These are phyloP conservation scores for Lysiphlebus fabarum DNA, from an alignment of 1,140 invertebrate genomes.

Conservation along the genomic window DNA sequence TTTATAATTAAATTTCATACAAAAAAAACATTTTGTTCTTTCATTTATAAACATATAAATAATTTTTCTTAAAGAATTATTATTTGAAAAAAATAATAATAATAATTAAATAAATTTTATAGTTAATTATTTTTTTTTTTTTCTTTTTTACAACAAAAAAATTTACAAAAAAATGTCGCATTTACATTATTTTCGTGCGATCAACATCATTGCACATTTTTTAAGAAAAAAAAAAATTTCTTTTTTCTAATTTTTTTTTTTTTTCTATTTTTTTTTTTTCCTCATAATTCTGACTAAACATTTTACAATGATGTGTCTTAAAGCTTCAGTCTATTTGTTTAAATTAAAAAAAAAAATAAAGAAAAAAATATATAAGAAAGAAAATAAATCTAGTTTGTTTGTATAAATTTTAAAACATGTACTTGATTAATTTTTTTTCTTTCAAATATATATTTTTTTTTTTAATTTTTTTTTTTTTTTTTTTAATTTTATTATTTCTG, in stretches of 20 bases:
- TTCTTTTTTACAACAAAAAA: too few relatives aligned
- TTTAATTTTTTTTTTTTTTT: not conserved
- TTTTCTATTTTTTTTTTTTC: slow-evolving; percentile 12
- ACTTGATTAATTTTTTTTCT: too few relatives aligned
- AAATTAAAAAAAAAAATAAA: too few relatives aligned
- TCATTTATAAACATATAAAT: too few relatives aligned
- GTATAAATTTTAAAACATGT: not conserved
- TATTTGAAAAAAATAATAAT: too few relatives aligned
- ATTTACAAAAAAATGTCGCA: too few relatives aligned
- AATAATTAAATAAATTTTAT: too few relatives aligned
- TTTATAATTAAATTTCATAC: too few relatives aligned
- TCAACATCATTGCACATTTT: slow-evolving; percentile 35
- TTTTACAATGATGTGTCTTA: slow-evolving; percentile 44
- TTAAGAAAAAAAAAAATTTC: slow-evolving; percentile 15
- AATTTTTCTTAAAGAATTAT: too few relatives aligned
- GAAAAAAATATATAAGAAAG: not conserved
- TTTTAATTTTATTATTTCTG: not conserved
- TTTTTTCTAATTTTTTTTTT: slow-evolving; percentile 25
- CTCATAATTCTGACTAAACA: slow-evolving; percentile 40
- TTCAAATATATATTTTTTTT: not conserved
- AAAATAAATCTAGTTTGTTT: not conserved
- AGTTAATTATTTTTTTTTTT: too few relatives aligned
- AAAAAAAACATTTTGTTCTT: too few relatives aligned
- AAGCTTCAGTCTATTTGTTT: slow-evolving; percentile 42
- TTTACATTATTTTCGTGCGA: too few relatives aligned